phyloP scores from a whole-genome alignment of 2,113 vertebrate genomes.

The Triplophysa rosa region DNA sequence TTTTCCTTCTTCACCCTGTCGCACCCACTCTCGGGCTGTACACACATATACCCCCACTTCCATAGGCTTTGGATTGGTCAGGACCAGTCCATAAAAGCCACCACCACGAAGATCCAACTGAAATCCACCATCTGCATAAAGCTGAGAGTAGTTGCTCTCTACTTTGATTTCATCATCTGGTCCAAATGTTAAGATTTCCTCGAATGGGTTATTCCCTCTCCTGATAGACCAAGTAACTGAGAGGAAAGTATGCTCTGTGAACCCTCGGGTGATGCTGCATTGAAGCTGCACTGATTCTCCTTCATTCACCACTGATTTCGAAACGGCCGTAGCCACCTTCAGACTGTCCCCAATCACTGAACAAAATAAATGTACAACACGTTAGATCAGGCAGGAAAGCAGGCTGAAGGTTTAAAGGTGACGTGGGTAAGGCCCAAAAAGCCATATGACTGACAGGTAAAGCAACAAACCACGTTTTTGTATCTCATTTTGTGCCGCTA shows the following conservation, averaged over 20 bases:
- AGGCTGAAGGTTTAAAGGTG: not conserved
- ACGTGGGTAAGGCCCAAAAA: not conserved
- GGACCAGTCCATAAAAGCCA: constrained; percentile 68
- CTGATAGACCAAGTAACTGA: constrained; percentile 77
- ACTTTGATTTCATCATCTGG: constrained; percentile 73
- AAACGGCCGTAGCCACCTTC: constrained; percentile 63
- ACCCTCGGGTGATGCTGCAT: constrained; percentile 65
- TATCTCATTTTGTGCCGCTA: too few relatives aligned
- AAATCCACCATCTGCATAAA: constrained; percentile 72
- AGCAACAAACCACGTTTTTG: too few relatives aligned
- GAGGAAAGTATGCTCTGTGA: constrained; percentile 73
- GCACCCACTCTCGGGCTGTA: constrained; percentile 80
- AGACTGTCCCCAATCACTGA: constrained; percentile 79
- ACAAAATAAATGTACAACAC: constrained; percentile 4
- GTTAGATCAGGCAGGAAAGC: not conserved
- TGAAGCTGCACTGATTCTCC: constrained; percentile 75
- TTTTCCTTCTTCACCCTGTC: constrained; percentile 66
- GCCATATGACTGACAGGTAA: not conserved
- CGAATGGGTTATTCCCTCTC: constrained; percentile 42
- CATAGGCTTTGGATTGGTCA: constrained; percentile 61
- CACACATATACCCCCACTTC: constrained; percentile 79
- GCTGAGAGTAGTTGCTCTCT: constrained; percentile 67
- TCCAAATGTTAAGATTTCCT: constrained; percentile 71
- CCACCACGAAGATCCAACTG: constrained; percentile 69
- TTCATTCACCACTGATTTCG: constrained; percentile 65